phyloP scores from a whole-genome alignment of 2,888 invertebrate genomes.

The Yponomeuta evonymella region DNA sequence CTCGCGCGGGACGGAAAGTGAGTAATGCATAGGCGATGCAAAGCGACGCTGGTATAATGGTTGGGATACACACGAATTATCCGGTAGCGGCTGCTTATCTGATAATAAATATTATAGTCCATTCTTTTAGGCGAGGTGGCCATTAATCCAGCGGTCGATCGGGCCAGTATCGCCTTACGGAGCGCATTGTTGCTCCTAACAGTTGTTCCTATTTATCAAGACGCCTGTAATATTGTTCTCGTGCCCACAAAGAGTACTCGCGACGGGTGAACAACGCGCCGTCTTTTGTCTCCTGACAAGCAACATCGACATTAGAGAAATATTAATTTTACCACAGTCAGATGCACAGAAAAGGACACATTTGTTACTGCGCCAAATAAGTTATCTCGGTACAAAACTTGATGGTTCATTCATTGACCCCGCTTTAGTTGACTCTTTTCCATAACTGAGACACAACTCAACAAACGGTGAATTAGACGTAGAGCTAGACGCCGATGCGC shows the following conservation, averaged over 20 bases:
- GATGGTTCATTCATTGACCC: background rate
- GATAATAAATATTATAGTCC: slow-evolving; percentile 75
- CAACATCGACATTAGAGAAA: slow-evolving; percentile 57
- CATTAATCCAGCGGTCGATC: slow-evolving; percentile 73
- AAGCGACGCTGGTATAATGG: slow-evolving; percentile 56
- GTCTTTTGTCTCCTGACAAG: slow-evolving; percentile 59
- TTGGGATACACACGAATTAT: slow-evolving; percentile 66
- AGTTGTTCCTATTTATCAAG: slow-evolving; percentile 74
- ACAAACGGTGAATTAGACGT: slow-evolving; percentile 5
- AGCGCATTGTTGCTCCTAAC: slow-evolving; percentile 64
- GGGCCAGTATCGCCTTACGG: slow-evolving; percentile 69
- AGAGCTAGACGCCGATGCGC: slow-evolving; percentile 24
- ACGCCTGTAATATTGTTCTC: slow-evolving; percentile 68
- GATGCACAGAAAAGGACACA: slow-evolving; percentile 24
- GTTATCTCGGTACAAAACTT: background rate
- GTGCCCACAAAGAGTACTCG: slow-evolving; percentile 51
- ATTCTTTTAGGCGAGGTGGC: slow-evolving; percentile 74
- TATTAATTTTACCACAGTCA: slow-evolving; percentile 51
- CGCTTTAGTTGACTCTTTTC: background rate
- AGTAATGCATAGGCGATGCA: slow-evolving; percentile 68
- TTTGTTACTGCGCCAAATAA: slow-evolving; percentile 7
- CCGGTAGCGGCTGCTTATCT: slow-evolving; percentile 71
- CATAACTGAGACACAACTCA: background rate
- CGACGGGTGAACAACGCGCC: slow-evolving; percentile 45
- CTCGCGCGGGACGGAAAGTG: slow-evolving; percentile 45